A percentile compares a stretch with the other conserved stretches of the same genome.
These are phyloP conservation scores for Oligia fasciuncula DNA, from an alignment of 2,888 invertebrate genomes.

Conservation along the genomic window DNA sequence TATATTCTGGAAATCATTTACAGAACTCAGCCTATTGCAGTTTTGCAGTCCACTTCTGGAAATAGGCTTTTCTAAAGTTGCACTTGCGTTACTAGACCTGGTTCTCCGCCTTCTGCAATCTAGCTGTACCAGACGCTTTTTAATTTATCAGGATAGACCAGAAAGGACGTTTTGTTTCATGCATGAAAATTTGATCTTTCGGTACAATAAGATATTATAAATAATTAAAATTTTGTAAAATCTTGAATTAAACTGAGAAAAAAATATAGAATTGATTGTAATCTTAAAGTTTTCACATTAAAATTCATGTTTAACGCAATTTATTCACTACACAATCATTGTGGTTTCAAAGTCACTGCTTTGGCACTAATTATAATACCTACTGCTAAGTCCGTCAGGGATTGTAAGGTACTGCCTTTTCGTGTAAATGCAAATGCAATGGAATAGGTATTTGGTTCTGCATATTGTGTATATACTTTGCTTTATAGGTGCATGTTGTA, in stretches of 20 bases:
- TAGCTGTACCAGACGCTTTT: too few species aligned
- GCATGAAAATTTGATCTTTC: too few species aligned
- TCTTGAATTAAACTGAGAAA: neutral
- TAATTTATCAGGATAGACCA: too few species aligned
- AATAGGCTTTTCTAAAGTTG: neutral
- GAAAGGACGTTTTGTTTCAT: too few species aligned
- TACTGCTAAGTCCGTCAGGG: slow-evolving; percentile 6
- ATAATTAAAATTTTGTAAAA: neutral
- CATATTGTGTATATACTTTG: slow-evolving; percentile 22
- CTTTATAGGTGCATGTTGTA: slow-evolving; percentile 17
- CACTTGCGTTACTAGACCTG: too few species aligned
- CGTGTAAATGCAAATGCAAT: slow-evolving; percentile 28
- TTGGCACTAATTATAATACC: slow-evolving; percentile 31
- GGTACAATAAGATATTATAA: neutral
- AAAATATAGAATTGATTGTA: neutral
- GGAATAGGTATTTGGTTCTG: slow-evolving; percentile 7
- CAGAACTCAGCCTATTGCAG: neutral
- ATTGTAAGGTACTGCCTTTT: slow-evolving; percentile 4
- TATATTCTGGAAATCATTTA: neutral
- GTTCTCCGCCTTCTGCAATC: too few species aligned
- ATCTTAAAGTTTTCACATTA: neutral
- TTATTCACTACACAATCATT: slow-evolving; percentile 20
- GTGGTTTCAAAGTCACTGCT: slow-evolving; percentile 27
- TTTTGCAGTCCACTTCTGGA: neutral
- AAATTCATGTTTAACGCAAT: slow-evolving; percentile 11